Evolutionary conservation across 2,113 vertebrate genomes (phyloP).

Genomic region (Puffinus mauretanicus): DNA sequence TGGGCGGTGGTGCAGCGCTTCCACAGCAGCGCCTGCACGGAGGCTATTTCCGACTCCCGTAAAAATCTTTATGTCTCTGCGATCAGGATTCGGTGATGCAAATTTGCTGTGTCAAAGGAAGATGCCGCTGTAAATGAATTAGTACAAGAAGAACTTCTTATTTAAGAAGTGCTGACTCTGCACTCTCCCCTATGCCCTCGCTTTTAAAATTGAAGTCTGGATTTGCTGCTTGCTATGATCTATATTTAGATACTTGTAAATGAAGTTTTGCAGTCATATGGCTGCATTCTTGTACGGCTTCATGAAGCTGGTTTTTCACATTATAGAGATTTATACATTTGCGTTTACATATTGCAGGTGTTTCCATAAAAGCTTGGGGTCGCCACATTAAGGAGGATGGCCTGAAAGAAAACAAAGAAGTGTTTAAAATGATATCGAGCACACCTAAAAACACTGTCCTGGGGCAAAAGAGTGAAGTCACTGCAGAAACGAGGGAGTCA

Average conservation of each 20-base stretch:
- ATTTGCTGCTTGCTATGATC: constrained; percentile 58
- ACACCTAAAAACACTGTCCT: constrained; percentile 69
- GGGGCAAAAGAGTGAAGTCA: constrained; percentile 69
- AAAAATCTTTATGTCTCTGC: constrained; percentile 61
- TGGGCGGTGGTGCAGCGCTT: constrained; percentile 11
- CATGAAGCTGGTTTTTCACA: neutral
- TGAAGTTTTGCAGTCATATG: constrained; percentile 30
- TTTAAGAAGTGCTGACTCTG: constrained; percentile 65
- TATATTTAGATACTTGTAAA: constrained; percentile 64
- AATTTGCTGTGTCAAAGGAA: constrained; percentile 69
- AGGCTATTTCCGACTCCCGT: constrained; percentile 42
- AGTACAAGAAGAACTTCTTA: constrained; percentile 60
- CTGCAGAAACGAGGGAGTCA: constrained; percentile 71
- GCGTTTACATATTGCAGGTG: constrained; percentile 72
- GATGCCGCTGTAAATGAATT: constrained; percentile 57
- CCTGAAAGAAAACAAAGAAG: constrained; percentile 79
- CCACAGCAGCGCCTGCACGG: constrained; percentile 4
- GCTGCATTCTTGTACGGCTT: neutral
- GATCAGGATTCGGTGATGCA: constrained; percentile 40
- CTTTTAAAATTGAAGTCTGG: constrained; percentile 57
- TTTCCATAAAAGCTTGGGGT: constrained; percentile 76
- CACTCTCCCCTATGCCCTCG: constrained; percentile 51
- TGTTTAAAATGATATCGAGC: constrained; percentile 68
- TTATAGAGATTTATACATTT: constrained; percentile 4
- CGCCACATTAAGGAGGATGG: constrained; percentile 74